A percentile compares a stretch with the other conserved stretches of the same genome.
Evolutionary conservation across 2,888 invertebrate genomes (phyloP).

Genomic region (Torymus texanus): DNA sequence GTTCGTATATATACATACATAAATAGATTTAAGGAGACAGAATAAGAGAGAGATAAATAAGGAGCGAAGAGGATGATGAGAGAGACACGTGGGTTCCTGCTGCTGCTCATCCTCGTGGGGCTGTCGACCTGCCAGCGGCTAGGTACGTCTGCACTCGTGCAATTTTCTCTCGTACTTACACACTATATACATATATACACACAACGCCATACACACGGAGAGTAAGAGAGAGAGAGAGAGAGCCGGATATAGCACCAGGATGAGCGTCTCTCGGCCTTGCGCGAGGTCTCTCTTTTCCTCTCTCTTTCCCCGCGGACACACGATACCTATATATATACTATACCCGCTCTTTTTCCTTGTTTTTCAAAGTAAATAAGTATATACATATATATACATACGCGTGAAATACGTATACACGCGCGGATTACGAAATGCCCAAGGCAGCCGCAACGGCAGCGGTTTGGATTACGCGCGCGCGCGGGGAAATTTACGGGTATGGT

Average conservation of each 20-base stretch:
- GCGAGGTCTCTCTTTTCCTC: background rate
- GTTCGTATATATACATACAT: too few species aligned
- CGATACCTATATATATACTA: too few species aligned
- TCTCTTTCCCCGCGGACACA: background rate
- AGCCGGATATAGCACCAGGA: conserved; percentile 15
- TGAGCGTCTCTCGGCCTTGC: background rate
- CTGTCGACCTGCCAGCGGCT: conserved; percentile 45
- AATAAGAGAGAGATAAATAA: background rate
- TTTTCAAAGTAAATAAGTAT: too few species aligned
- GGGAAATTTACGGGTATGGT: too few species aligned
- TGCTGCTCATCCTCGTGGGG: conserved; percentile 33
- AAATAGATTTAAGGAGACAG: too few species aligned
- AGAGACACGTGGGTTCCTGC: conserved; percentile 22
- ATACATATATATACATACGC: too few species aligned
- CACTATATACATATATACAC: too few species aligned
- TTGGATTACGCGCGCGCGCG: background rate
- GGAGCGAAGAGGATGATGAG: conserved; percentile 14
- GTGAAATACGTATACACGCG: background rate
- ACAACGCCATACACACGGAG: too few species aligned
- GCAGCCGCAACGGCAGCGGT: background rate
- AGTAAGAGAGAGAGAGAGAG: too few species aligned
- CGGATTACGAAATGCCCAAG: background rate
- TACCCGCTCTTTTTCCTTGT: too few species aligned
- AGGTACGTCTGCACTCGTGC: conserved; percentile 27
- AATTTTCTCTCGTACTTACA: too few species aligned